Percentiles rank a stretch among this genome's conserved stretches.
These are phyloP conservation scores for Phragmatobia fuliginosa DNA, from an alignment of 2,888 invertebrate genomes.

Conservation along the genomic window DNA sequence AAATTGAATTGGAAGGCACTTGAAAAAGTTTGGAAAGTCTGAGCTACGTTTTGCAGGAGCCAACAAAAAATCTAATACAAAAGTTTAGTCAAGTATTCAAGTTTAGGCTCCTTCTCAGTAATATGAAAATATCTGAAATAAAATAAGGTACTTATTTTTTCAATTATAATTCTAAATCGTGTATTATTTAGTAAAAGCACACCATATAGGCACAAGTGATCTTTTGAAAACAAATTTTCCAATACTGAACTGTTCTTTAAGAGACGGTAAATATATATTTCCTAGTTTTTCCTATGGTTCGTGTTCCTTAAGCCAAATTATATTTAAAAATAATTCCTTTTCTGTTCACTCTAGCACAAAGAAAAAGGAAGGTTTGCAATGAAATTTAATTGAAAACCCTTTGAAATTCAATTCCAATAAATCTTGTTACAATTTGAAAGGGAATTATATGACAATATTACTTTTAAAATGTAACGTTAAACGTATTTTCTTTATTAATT, in stretches of 20 bases:
- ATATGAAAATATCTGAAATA: not conserved
- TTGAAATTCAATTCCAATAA: not conserved
- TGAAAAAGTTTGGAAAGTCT: too few species aligned
- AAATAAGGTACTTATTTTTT: not conserved
- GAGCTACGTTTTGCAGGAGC: too few species aligned
- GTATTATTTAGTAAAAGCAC: not conserved
- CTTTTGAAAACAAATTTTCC: not conserved
- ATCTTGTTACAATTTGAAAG: not conserved
- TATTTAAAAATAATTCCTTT: not conserved
- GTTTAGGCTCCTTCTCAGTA: too few species aligned
- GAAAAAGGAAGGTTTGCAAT: not conserved
- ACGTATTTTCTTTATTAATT: too few species aligned
- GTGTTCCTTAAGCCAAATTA: not conserved
- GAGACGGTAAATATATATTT: not conserved
- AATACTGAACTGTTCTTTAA: not conserved
- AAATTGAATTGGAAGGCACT: too few species aligned
- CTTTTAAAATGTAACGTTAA: not conserved
- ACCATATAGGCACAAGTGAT: not conserved
- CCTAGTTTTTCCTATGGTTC: not conserved
- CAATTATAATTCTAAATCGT: not conserved
- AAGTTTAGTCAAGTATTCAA: too few species aligned
- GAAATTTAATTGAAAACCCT: not conserved
- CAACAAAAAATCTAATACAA: too few species aligned
- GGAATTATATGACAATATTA: not conserved
- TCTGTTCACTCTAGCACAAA: not conserved